Percentiles rank a stretch among this genome's conserved stretches.
Conservation (phyloP, 2,888 invertebrate species). For the Pheosia gnoma region DNA sequence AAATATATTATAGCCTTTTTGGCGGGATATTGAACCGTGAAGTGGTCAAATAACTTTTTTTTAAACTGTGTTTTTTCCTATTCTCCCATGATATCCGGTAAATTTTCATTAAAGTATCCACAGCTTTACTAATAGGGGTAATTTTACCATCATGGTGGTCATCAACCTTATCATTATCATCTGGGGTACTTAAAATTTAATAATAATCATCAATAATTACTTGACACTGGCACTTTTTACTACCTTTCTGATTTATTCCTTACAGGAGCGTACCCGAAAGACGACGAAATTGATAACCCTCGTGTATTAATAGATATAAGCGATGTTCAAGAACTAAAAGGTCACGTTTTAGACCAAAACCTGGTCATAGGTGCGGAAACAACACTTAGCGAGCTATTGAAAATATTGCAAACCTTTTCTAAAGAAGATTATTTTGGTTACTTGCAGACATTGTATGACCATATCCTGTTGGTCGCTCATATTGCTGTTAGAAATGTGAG, state of each 20-base stretch:
- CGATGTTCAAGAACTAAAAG: constrained; percentile 81
- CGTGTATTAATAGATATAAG: constrained; percentile 85
- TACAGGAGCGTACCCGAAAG: constrained; percentile 67
- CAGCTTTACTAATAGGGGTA: too few species aligned
- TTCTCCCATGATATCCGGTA: too few species aligned
- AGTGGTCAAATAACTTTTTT: too few species aligned
- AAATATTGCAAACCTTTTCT: constrained; percentile 61
- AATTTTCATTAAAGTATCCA: too few species aligned
- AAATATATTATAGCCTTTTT: too few species aligned
- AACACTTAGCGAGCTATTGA: constrained; percentile 77
- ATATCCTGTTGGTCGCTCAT: constrained; percentile 87
- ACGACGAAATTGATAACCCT: constrained; percentile 45
- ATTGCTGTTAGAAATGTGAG: constrained; percentile 88
- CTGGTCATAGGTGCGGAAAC: constrained; percentile 83
- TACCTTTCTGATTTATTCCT: constrained; percentile 6
- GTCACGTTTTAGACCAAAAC: constrained; percentile 58
- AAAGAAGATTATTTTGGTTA: constrained; percentile 79
- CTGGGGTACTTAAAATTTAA: too few species aligned
- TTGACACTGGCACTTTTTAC: too few species aligned
- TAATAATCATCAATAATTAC: too few species aligned
- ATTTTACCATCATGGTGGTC: too few species aligned
- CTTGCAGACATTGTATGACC: constrained; percentile 81
- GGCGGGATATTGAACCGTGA: too few species aligned
- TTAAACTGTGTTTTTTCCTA: too few species aligned
- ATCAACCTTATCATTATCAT: too few species aligned